Evolutionary conservation across 2,888 invertebrate genomes (phyloP), one percentile per base, ranked within the genome.

Genomic region (Pammene fasciana): DNA sequence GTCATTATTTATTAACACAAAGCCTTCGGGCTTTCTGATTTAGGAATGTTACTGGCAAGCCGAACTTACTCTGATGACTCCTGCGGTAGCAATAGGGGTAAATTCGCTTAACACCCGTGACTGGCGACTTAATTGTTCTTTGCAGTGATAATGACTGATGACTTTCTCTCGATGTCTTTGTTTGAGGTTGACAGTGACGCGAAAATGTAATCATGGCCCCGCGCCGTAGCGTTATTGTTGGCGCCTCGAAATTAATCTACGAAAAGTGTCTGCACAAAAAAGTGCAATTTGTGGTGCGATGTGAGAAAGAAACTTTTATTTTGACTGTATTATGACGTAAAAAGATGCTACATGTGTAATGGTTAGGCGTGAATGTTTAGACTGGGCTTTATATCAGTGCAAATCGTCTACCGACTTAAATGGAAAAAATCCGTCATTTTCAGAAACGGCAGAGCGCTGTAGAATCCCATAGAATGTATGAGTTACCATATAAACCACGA

Each of bases 81-180:
- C 60, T 26, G 54, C 67, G 43, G 67, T 68, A 68, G 68, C 71
- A 67, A 80, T 83, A 80, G 81, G 85, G 85, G 86, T 85, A 80
- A 84, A 87, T 79, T 85, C 84, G 80, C 85, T 83, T 89, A 90
- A 90, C 91, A 89, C 89, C 85, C 84, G 78, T 92, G 91, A 92
- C 84, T 87, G 76, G 86, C 79, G 74, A 78, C 83, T 91, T 87
- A 84, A 91, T 92, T 91, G 89, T 91, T 89, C 88, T 84, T 83
- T 81, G 81, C 81, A 78, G 83, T 87, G 89, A 86, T 92, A 92
- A 91, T 92, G 92, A 90, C 84, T 87, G 90, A 90, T 91, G 90
- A 85, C 85, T 90, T 87, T 86, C 85, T 82, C 86, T 76, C 78
- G 81, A 81, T 86, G 87, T 90, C 90, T 90, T 90, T 90, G 90